These are phyloP conservation scores for Bursaphelenchus mucronatus DNA, from an alignment of 1,140 invertebrate species.

Conservation along the genomic window DNA sequence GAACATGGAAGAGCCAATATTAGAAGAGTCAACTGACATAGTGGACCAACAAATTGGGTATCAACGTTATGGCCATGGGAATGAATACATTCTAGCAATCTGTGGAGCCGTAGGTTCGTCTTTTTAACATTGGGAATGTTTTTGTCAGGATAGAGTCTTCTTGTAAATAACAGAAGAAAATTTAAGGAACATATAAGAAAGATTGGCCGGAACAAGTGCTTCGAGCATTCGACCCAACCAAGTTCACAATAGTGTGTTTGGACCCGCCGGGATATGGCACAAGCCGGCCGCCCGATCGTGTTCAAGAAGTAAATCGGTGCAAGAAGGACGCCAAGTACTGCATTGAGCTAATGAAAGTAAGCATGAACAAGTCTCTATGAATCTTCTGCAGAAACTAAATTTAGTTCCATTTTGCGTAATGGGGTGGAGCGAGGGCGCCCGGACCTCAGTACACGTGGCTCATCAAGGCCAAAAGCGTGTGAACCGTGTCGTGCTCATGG, in stretches of 20 bases:
- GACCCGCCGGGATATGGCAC: slow-evolving; percentile 59
- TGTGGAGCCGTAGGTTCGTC: slow-evolving; percentile 52
- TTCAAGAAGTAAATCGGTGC: slow-evolving; percentile 57
- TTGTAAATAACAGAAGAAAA: no score
- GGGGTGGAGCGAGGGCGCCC: slow-evolving; percentile 57
- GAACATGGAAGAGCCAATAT: slow-evolving; percentile 24
- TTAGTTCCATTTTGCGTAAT: slow-evolving; percentile 54
- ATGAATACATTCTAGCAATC: slow-evolving; percentile 53
- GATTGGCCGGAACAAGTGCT: slow-evolving; percentile 53
- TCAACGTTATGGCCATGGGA: slow-evolving; percentile 50
- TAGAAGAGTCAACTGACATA: slow-evolving; percentile 25
- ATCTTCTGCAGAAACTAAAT: slow-evolving; percentile 36
- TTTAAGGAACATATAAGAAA: slow-evolving; percentile 55
- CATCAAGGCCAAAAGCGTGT: slow-evolving; percentile 46
- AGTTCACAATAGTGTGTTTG: slow-evolving; percentile 55
- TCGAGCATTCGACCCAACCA: slow-evolving; percentile 47
- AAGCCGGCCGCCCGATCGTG: slow-evolving; percentile 54
- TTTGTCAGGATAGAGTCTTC: no score
- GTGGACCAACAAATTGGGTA: slow-evolving; percentile 45
- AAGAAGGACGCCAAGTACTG: slow-evolving; percentile 55
- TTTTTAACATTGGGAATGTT: no score
- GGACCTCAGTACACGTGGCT: slow-evolving; percentile 58
- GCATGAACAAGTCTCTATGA: background rate
- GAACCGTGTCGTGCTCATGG: slow-evolving; percentile 47
- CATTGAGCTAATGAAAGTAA: slow-evolving; percentile 44